Evolutionary conservation across 2,888 invertebrate species (phyloP).

Genomic region (Phorcus lineatus): DNA sequence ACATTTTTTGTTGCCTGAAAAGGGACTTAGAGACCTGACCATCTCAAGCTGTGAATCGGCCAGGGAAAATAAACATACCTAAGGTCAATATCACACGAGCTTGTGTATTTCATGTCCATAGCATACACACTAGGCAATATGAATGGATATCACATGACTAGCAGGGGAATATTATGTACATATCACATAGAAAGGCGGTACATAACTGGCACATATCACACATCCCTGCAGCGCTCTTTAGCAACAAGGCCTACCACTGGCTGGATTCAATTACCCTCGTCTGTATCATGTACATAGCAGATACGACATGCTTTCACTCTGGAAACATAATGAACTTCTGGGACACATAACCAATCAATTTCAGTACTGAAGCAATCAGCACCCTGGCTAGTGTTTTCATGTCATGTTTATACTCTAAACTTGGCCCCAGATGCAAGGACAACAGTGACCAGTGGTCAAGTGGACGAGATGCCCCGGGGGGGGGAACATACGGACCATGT

Average conservation of each 20-base stretch:
- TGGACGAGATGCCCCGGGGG: not conserved
- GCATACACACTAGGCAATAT: not conserved
- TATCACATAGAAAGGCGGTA: not conserved
- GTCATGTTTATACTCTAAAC: conserved; percentile 1
- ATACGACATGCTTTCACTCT: no score
- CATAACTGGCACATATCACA: conserved; percentile 3
- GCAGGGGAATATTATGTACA: not conserved
- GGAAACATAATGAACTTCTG: no score
- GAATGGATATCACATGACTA: not conserved
- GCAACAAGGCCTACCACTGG: no score
- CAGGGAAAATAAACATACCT: not conserved
- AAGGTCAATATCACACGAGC: not conserved
- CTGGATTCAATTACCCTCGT: no score
- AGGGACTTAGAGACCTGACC: no score
- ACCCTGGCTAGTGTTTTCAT: no score
- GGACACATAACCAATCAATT: no score
- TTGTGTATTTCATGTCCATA: not conserved
- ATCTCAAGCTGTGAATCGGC: no score
- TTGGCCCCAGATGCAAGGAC: not conserved
- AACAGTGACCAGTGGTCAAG: not conserved
- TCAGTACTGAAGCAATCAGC: no score
- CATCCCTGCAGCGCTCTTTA: no score
- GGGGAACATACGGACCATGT: not conserved
- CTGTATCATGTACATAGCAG: no score
- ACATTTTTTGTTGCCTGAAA: no score